Base-by-base conservation (phyloP, 2,797 vertebrate genomes). In the Eulemur rubriventer region DNA sequence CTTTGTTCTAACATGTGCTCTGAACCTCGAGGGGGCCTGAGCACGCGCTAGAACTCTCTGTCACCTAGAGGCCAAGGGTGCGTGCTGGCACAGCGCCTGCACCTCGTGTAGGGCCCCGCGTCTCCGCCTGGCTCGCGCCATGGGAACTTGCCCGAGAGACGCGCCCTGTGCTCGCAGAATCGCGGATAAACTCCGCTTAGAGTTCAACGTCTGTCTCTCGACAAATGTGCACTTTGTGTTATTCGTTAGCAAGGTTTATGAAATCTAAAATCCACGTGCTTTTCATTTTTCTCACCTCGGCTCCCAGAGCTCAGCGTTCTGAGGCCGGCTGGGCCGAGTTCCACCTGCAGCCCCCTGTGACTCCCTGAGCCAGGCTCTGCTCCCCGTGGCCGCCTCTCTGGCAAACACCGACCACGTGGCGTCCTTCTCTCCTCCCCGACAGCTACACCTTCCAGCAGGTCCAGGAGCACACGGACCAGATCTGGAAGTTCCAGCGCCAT, bases 401-500 rank as follows among this genome's bases (percentile, higher is more conserved):
- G n/a, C 35, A 26, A 28, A 17, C n/a, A 0, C 35, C 5, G 78
- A 59, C 35, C 16, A 2, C 3, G 2, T 35, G 35, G 4, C 5
- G 4, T 17, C 33, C 2, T 16, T 9, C 46, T 28, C 7, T 17
- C 63, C 14, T 65, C 52, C 96, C 86, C 91, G 22, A 38, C 98
- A 99, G 99, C 98, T 99, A 99, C 96, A 99, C 99, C 0, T 99
- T 99, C 98, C 98, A 99, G 98, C 99, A 99, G 97, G 99, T 99
- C 2, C 99, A 99, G 97, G 99, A 99, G 94, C 99, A 99, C 98
- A 99, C 99, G 0, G 99, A 99, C 98, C 99, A 98, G 89, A 99
- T 99, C 97, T 99, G 99, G 99, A 99, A 99, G 98, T 99, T 99
- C 98, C 99, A 99, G 98, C 98, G 99, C 50, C 99, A 99, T 0